Evolutionary conservation across 2,888 invertebrate species (phyloP), one percentile per base, ranked within the genome.

Genomic region (Zygothrica quintamaculata): DNA sequence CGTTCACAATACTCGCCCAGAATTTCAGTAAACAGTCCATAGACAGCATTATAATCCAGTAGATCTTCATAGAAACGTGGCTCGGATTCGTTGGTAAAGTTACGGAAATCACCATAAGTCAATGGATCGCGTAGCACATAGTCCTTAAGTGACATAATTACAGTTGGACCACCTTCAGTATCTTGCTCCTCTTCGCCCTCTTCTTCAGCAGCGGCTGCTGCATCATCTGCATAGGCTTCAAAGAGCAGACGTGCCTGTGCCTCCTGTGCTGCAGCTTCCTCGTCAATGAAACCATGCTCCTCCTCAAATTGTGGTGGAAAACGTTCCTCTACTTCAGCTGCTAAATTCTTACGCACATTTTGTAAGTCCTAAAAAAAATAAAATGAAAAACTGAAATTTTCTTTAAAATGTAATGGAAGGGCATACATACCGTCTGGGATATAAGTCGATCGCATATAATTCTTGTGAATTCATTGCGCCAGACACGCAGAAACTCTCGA

Each of bases 361-460:
- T 92, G 92, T 70, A 94, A 93, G 78, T 96, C 96, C 94, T 95
- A 59, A 2, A 74, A 68, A n/a, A 5, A 22, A 22, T 5, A 22
- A 22, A 1, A 5, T 1, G 13, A 3, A 31, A 5, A 29, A 1
- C 15, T 50, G 5, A 1, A 18, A 18, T 6, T 18, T 5, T 6
- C 8, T 37, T 18, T 15, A 5, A 0, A 16, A 8, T 6, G 9
- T 1, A 0, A 5, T 8, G 1, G 0, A 1, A 0, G 4, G 7
- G 1, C 5, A 25, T 16, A 74, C 79, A 86, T 90, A 93, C 94
- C 56, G 93, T 91, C 3, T 92, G 92, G 67, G 92, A 94, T 71
- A 97, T 96, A 8, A 98, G 93, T 39, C 98, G 92, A 91, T 98
- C 98, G 87, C 95, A 96, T 61, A 98, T 95, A 29, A 97, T 96